phyloP scores from a whole-genome alignment of 2,888 invertebrate species.

The Nemurella pictetii region DNA sequence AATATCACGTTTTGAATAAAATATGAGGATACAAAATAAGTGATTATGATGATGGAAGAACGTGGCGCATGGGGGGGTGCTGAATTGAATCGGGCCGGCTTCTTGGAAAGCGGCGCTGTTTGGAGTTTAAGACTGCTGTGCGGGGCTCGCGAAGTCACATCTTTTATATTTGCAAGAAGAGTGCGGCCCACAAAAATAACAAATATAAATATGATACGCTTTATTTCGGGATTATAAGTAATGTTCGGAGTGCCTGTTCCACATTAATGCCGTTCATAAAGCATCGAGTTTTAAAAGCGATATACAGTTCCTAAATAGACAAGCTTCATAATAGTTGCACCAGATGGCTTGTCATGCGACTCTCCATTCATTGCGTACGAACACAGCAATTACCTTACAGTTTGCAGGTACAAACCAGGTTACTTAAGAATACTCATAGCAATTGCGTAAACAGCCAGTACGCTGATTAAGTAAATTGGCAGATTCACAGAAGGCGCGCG shows the following conservation, averaged over 20 bases:
- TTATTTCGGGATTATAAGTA: neutral
- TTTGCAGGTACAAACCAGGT: too few species aligned
- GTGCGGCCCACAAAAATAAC: neutral
- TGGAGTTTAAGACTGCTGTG: neutral
- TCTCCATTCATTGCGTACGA: too few species aligned
- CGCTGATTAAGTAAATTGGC: too few species aligned
- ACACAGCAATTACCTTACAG: too few species aligned
- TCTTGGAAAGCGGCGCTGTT: neutral
- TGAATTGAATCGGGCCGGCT: neutral
- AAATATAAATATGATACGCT: neutral
- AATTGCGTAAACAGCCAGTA: too few species aligned
- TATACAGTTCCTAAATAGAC: too few species aligned
- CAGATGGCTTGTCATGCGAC: too few species aligned
- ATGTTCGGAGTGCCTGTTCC: neutral
- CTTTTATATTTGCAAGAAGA: neutral
- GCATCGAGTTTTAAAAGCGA: too few species aligned
- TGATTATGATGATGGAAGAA: neutral
- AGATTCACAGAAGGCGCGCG: neutral
- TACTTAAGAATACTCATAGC: too few species aligned
- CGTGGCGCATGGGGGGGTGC: neutral
- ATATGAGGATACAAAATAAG: slow-evolving; percentile 26
- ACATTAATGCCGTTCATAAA: too few species aligned
- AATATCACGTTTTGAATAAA: slow-evolving; percentile 21
- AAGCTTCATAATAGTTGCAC: too few species aligned
- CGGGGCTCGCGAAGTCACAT: neutral